These are phyloP conservation scores for Theocolax elegans DNA, from an alignment of 1,140 invertebrate genomes.

Conservation along the genomic window DNA sequence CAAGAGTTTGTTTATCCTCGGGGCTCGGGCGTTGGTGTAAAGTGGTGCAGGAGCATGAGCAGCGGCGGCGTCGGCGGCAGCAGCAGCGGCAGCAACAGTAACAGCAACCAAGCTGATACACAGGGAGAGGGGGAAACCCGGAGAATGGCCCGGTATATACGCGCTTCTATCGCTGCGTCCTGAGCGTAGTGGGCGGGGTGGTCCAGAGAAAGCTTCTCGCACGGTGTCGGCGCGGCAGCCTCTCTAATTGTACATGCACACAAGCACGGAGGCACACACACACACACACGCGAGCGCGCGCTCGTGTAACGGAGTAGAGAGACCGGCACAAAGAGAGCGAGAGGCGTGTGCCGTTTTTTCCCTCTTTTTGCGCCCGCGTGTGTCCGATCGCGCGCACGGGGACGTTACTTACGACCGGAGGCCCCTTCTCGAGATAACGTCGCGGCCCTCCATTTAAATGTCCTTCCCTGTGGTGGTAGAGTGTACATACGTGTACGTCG, in stretches of 20 bases:
- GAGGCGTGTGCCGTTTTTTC: conserved; percentile 48
- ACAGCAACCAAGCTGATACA: too few species aligned
- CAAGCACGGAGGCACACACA: conserved; percentile 27
- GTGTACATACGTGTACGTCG: neutral
- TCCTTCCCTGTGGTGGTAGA: conserved; percentile 40
- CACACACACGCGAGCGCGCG: conserved; percentile 8
- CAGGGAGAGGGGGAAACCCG: neutral
- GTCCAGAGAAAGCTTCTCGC: conserved; percentile 58
- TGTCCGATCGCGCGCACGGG: neutral
- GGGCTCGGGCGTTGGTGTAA: too few species aligned
- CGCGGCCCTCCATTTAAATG: conserved; percentile 49
- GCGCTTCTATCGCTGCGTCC: conserved; percentile 30
- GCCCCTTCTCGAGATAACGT: conserved; percentile 42
- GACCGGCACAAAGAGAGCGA: conserved; percentile 31
- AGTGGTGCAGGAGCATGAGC: too few species aligned
- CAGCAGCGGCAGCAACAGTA: too few species aligned
- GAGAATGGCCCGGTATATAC: conserved; percentile 2
- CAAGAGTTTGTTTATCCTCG: too few species aligned
- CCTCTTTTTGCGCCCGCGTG: neutral
- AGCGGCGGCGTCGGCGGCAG: too few species aligned
- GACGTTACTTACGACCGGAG: conserved; percentile 28
- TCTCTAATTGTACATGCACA: conserved; percentile 32
- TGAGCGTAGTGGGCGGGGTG: conserved; percentile 57
- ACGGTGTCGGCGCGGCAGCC: conserved; percentile 30
- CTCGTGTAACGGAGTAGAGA: too few species aligned